Base-by-base conservation (phyloP, 2,797 vertebrate genomes). In the Tadarida brasiliensis region DNA sequence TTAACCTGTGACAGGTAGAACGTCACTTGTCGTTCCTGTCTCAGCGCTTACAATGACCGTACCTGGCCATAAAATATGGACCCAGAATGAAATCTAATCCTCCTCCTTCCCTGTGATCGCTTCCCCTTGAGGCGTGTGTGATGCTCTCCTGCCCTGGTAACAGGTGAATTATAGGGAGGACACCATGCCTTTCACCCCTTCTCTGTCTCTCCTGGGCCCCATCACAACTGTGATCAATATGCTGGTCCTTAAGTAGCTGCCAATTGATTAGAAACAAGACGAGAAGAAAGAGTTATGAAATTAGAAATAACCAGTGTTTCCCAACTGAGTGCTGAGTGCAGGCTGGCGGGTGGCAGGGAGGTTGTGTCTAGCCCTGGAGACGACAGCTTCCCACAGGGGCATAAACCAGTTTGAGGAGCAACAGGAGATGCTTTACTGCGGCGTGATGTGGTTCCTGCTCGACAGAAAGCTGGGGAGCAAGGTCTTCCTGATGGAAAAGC, bases 201-300 rank as follows among this genome's bases (percentile, higher is more conserved):
- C 22, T 59, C 44, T 57, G 5, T 49, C 9, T 63, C 61, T 73
- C 49, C 14, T 5, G 57, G 11, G 12, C 3, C 28, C 22, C 11
- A n/a, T 70, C 44, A 70, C 56, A 20, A 33, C 3, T 11, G 8
- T 49, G 11, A 70, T 24, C 74, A 74, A 11, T 49, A 44, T 54
- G 6, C 54, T 74, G n/a, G 7, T 16, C 22, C 20, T 83, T 71
- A 35, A 63, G 49, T 76, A 26, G 39, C 24, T 76, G 74, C 59
- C 54, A 47, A 67, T 44, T 83, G 47, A 19, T 39, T 92, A 68
- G 39, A 67, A 89, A 95, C 67, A n/a, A 84, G 17, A 89, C 14
- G 24, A 57, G 35, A 73, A 11, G 26, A 89, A 80, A 84, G 20
- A 73, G 71, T 85, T 65, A 51, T 17, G 17, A 76, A 68, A 65